Evolutionary conservation across 2,888 invertebrate species (phyloP), one percentile per base, ranked within the genome.

Genomic region (Tineola bisselliella): DNA sequence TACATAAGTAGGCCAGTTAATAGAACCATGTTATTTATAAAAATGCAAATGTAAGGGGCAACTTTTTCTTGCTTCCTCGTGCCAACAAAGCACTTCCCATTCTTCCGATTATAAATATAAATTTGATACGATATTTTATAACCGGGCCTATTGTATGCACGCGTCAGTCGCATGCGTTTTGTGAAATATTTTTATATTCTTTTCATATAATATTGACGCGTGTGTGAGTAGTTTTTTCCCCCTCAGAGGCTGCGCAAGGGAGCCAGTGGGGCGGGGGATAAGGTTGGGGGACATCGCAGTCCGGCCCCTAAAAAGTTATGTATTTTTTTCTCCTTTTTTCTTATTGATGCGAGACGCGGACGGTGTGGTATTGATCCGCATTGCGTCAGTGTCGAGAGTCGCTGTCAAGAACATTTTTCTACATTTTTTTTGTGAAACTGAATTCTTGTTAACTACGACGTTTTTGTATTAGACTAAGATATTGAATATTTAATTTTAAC

Each of bases 311-410:
- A 87, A 87, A 87, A 87, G 84, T 86, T 84, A 86, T 86, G 79
- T 84, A 84, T 86, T 86, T 86, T 83, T 81, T 86, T 79, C 79
- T 78, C 80, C 81, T 83, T 86, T 86, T 84, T 86, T 82, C 83
- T 74, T 77, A 81, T 84, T 78, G 83, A 81, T 79, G 81, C 81
- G 81, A 83, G 82, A 82, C 81, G 82, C 82, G 79, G 75, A 80
- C 76, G 69, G 75, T n/a, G 25, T 75, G 73, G 77, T 86, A 87
- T 87, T 79, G 86, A 87, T 83, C 83, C 76, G 74, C 66, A 38
- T 38, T 38, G 57, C 13, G 57, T 33, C 30, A 33, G 59, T 38
- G 59, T 18, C 17, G 38, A 31, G 18, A 38, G 43, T 13, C 48
- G 12, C 48, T 17, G 48, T 48, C 54, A 10, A 3, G 38, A 38